phyloP scores from a whole-genome alignment of 23 tunicate genomes.

The Ciona savignyi region DNA sequence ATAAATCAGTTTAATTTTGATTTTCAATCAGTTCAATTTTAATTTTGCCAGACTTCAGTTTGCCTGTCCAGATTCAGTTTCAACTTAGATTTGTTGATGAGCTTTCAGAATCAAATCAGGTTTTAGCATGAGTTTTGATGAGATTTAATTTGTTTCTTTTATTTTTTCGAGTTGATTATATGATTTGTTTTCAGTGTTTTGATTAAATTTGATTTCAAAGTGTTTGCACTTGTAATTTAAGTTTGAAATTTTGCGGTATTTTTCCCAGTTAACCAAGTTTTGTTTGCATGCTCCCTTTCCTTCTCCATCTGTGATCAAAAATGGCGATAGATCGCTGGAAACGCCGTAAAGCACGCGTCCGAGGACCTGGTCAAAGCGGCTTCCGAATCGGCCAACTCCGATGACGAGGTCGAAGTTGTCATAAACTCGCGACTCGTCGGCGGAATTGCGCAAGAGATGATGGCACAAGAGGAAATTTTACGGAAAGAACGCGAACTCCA shows the following conservation, averaged over 20 bases:
- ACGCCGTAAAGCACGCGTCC: slow-evolving; percentile 91
- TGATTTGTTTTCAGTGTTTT: background rate
- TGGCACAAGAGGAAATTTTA: slow-evolving; percentile 95
- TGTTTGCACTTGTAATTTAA: slow-evolving; percentile 1
- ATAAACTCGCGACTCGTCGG: slow-evolving; percentile 76
- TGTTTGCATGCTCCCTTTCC: background rate
- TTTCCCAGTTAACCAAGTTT: background rate
- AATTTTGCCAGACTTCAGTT: background rate
- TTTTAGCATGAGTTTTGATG: background rate
- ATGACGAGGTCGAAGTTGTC: slow-evolving; percentile 76
- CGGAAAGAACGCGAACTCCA: slow-evolving; percentile 90
- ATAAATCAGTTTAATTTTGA: background rate
- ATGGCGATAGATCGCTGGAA: slow-evolving; percentile 77
- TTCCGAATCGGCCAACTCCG: slow-evolving; percentile 58
- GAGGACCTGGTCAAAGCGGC: slow-evolving; percentile 94
- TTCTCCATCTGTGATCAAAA: background rate
- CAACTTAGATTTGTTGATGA: background rate
- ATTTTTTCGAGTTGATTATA: background rate
- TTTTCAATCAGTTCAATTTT: background rate
- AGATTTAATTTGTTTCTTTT: background rate
- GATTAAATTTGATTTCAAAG: background rate
- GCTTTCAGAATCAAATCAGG: background rate
- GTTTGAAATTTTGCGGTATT: too few species aligned
- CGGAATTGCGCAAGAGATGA: slow-evolving; percentile 94
- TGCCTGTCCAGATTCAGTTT: slow-evolving; percentile 1